Conservation (phyloP, 2,888 invertebrate genomes). For the Drosophila neonasuta region DNA sequence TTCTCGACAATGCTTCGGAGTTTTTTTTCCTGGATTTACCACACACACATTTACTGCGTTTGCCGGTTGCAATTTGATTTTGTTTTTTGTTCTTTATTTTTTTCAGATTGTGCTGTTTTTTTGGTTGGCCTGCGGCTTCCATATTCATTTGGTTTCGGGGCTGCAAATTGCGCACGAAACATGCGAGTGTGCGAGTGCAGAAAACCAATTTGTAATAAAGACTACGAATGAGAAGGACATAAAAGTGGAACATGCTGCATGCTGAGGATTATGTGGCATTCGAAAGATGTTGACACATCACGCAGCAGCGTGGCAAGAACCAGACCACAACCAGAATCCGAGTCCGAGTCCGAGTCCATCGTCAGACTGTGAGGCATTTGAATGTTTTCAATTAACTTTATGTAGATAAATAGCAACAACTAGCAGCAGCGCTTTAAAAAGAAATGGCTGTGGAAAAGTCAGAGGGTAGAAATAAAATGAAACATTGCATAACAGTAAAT, state of each 20-base stretch:
- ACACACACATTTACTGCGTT: conserved; percentile 24
- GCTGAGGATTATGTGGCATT: conserved; percentile 49
- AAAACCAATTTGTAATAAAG: conserved; percentile 78
- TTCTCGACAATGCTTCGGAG: conserved; percentile 47
- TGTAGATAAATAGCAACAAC: conserved; percentile 64
- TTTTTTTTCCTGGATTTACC: conserved; percentile 48
- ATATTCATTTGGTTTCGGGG: conserved; percentile 62
- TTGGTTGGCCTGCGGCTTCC: conserved; percentile 33
- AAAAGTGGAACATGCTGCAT: conserved; percentile 49
- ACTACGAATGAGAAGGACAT: conserved; percentile 57
- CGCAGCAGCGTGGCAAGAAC: conserved; percentile 55
- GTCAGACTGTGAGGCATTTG: conserved; percentile 45
- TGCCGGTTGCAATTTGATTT: conserved; percentile 62
- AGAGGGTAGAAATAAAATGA: conserved; percentile 59
- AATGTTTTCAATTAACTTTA: conserved; percentile 75
- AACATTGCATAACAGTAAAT: conserved; percentile 78
- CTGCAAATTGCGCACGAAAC: conserved; percentile 74
- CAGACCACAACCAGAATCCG: conserved; percentile 1
- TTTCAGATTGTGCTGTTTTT: conserved; percentile 10
- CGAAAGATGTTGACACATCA: conserved; percentile 78
- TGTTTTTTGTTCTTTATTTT: conserved; percentile 20
- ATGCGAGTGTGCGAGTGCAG: conserved; percentile 66
- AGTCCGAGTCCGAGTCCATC: background rate
- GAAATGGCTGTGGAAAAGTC: conserved; percentile 32
- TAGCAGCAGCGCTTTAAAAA: conserved; percentile 37